A percentile compares a stretch with the other conserved stretches of the same genome.
Conservation (phyloP, 2,797 vertebrate genomes). For the Falco novaeseelandiae region DNA sequence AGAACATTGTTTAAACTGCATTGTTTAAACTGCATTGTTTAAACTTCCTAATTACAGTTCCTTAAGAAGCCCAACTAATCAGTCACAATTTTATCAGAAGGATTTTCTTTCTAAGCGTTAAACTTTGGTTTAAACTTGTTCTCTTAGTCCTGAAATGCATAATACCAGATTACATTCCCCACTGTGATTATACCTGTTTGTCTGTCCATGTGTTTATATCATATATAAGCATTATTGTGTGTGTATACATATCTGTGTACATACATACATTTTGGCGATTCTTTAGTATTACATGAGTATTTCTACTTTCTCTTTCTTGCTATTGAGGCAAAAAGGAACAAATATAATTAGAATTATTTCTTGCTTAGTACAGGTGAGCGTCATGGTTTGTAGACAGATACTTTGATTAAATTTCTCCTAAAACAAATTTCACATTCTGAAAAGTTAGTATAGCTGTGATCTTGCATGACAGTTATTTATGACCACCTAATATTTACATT, state of each 20-base stretch:
- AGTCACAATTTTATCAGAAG: not conserved
- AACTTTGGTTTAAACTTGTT: not conserved
- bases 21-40: not conserved
- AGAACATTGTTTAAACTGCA: no score
- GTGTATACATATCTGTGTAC: no score
- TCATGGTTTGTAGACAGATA: not conserved
- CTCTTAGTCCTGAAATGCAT: not conserved
- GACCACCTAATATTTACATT: not conserved
- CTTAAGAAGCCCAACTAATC: not conserved
- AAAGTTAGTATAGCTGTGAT: not conserved
- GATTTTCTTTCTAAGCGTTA: not conserved
- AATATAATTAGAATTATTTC: not conserved
- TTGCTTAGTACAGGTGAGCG: not conserved
- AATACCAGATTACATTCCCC: not conserved
- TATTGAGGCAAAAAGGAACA: not conserved
- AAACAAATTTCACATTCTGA: not conserved
- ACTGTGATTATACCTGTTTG: not conserved
- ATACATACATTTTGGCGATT: not conserved
- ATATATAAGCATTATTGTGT: not conserved
- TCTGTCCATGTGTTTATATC: not conserved
- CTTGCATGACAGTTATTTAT: not conserved
- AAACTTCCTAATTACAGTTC: not conserved
- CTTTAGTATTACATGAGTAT: not conserved
- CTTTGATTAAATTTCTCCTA: not conserved
- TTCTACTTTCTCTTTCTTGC: not conserved